Evolutionary conservation across 2,888 invertebrate genomes (phyloP), one percentile per base, ranked within the genome.

Genomic region (Stratiomys singularior): DNA sequence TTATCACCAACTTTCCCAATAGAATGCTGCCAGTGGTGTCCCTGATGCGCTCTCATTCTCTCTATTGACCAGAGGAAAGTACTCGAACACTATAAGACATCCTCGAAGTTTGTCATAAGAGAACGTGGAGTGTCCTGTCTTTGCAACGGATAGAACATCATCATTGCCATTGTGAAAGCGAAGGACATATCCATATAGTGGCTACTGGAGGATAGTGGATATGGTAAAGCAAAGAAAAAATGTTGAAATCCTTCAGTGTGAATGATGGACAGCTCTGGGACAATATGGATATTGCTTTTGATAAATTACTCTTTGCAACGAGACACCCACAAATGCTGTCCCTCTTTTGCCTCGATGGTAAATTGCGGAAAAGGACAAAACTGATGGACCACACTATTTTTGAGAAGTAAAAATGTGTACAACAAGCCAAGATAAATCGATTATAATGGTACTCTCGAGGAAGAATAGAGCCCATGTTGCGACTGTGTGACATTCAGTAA

Each of bases 231-330:
- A 56, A 37, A 58, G 46, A 74, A 74, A 60, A 60, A 58, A 60
- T 37, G 56, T 13, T 46, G 30, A 74, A 60, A 74, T 74, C 60
- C 60, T 74, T 27, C 60, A 74, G 58, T 74, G 74, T 74, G 37
- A 74, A 60, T 74, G 74, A 74, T 74, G 74, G 60, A 74, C 74
- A 74, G 74, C 37, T 74, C 60, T 74, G 74, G 74, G 74, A 74
- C 74, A 60, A 74, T 74, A 60, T 74, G 74, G 74, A 74, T 74
- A 74, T 74, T 37, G 74, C 74, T 58, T 74, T 74, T 74, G 74
- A 74, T 74, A 74, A 74, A 74, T 74, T 74, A 58, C 60, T 58
- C 23, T 58, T 58, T 58, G 74, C 60, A 58, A 60, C 60, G 18
- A 58, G 74, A 74, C 47, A 69, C 21, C 44, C 37, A 44, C 74